Evolutionary conservation across 2,888 invertebrate genomes (phyloP), one percentile per base, ranked within the genome.

Genomic region (Argyresthia goedartella): DNA sequence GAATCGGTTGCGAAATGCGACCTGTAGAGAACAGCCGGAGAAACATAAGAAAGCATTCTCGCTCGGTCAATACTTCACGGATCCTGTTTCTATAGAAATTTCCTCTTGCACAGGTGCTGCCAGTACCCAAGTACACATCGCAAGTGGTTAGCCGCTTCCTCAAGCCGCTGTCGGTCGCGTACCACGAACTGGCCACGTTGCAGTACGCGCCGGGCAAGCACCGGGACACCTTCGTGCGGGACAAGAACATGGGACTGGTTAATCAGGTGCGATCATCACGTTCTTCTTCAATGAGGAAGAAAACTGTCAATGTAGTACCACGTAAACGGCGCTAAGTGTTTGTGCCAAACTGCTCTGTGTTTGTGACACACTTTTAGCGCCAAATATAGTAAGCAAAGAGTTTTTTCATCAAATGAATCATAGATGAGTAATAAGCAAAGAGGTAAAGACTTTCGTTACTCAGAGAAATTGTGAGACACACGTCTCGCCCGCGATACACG

Each of bases 101-200:
- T 49, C 53, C 39, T 43, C 51, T n/a, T n/a, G 25, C 25, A 16
- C 65, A 90, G 90, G 82, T 90, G 62, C 66, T 87, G 54, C 82
- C 87, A 56, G 89, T 96, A 75, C 97, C 97, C 16, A 97, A 97
- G 84, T 97, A 96, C 78, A 94, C 96, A 54, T 94, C 96, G 54
- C 95, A 95, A 82, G 95, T 97, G 42, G 95, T 97, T 51, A 91
- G 91, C 59, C 89, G 95, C 56, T 95, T 94, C 69, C 91, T 95
- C 60, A 95, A 95, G 73, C 95, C 95, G 9, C 74, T 96, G 56
- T 94, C 95, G 58, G 91, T 91, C 66, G 91, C 95, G 13, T 99
- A 98, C 76, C 93, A 94, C 74, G 97, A 98, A 67, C 79, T 98
- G 59, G 93, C 94, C 10, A 90, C 89, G 34, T 93, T 94, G n/a